These are phyloP conservation scores for Philotrypesis tridentata DNA, from an alignment of 1,140 invertebrate species.

Conservation along the genomic window DNA sequence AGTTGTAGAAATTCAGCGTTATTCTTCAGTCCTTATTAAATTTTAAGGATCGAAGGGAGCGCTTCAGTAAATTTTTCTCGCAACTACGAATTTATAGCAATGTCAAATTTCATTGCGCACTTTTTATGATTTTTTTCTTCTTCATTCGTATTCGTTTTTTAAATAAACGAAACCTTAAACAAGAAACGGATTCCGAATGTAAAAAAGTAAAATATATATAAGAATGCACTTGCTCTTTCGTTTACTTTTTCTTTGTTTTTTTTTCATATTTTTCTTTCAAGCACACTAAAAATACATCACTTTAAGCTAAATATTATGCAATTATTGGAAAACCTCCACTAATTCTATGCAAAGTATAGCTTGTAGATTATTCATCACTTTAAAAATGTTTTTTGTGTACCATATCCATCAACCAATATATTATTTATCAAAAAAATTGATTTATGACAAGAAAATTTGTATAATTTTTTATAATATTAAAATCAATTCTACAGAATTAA, in stretches of 20 bases:
- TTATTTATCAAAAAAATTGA: neutral
- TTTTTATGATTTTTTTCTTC: neutral
- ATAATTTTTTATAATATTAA: neutral
- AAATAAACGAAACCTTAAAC: constrained; percentile 7
- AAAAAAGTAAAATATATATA: constrained; percentile 4
- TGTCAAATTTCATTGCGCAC: neutral
- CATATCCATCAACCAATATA: neutral
- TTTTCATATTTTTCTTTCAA: constrained; percentile 54
- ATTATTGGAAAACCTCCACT: constrained; percentile 84
- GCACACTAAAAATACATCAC: constrained; percentile 64
- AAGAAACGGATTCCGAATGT: constrained; percentile 10
- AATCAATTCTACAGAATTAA: neutral
- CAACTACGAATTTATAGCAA: constrained; percentile 27
- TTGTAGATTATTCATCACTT: constrained; percentile 75
- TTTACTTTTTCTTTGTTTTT: neutral
- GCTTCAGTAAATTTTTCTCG: constrained; percentile 4
- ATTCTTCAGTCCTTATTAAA: neutral
- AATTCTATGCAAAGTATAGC: constrained; percentile 93
- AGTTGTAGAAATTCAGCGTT: neutral
- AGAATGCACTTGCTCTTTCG: neutral
- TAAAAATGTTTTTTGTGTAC: constrained; percentile 1
- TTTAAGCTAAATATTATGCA: constrained; percentile 63
- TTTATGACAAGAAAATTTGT: neutral
- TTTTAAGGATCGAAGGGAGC: neutral
- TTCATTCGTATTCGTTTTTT: constrained; percentile 1